Percentiles rank a stretch among this genome's conserved stretches.
Evolutionary conservation across 2,113 vertebrate genomes (phyloP).

Genomic region (Apeltes quadracus): DNA sequence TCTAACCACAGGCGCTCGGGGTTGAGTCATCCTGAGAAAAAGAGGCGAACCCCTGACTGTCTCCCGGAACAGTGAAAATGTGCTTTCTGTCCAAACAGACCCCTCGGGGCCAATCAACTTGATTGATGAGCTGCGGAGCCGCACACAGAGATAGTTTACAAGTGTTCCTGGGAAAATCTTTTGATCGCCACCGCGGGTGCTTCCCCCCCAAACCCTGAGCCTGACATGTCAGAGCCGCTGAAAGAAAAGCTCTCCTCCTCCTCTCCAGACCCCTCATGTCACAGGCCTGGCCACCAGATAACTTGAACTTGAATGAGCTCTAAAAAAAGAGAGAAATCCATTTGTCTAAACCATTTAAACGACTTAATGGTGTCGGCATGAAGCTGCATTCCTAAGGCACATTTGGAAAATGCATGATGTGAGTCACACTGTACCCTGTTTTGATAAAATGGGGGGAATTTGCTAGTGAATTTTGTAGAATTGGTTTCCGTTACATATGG

Average conservation of each 20-base stretch:
- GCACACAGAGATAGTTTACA: not conserved
- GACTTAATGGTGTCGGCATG: constrained; percentile 33
- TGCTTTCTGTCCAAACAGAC: not conserved
- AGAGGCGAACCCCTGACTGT: not conserved
- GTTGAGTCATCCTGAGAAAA: too few species aligned
- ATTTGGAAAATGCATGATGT: constrained; percentile 45
- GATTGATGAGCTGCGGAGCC: not conserved
- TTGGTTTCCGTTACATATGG: not conserved
- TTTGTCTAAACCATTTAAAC: constrained; percentile 56
- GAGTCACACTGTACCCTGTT: constrained; percentile 22
- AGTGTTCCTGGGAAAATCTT: not conserved
- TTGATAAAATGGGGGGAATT: too few species aligned
- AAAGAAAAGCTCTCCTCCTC: not conserved
- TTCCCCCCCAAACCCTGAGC: not conserved
- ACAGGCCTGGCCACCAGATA: constrained; percentile 29
- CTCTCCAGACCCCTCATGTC: constrained; percentile 6
- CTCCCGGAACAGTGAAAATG: not conserved
- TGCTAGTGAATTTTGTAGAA: not conserved
- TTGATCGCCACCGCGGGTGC: not conserved
- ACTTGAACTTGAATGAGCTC: constrained; percentile 10
- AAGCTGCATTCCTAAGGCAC: constrained; percentile 21
- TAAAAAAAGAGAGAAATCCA: constrained; percentile 33
- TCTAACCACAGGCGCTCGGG: too few species aligned
- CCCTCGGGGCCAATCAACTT: not conserved
- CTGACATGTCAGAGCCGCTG: not conserved